Conservation (phyloP, 2,797 vertebrate species). For the Taeniopygia guttata region DNA sequence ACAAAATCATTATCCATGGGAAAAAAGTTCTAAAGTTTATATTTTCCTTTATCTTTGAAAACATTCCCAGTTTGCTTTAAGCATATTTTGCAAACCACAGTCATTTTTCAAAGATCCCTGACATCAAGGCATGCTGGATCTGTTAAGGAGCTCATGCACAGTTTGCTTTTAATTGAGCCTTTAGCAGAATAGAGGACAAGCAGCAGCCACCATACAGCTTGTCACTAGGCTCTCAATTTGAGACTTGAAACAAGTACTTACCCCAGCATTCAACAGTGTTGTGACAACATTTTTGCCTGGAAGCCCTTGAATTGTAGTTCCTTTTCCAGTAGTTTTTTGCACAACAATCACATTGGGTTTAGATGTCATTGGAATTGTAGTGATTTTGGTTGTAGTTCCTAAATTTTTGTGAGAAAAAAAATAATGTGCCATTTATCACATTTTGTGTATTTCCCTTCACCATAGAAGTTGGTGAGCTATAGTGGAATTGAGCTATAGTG, state of each 20-base stretch:
- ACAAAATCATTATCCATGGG: not conserved
- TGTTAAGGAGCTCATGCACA: not conserved
- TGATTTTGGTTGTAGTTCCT: conserved; percentile 99
- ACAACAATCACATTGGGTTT: conserved; percentile 99
- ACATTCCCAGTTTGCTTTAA: not conserved
- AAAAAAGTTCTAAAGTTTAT: not conserved
- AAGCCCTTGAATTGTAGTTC: conserved; percentile 94
- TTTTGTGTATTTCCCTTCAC: not conserved
- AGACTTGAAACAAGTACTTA: conserved; percentile 71
- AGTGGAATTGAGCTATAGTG: not conserved
- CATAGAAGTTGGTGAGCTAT: not conserved
- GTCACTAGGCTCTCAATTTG: not conserved
- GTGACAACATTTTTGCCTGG: conserved; percentile 97
- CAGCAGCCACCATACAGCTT: conserved; percentile 5
- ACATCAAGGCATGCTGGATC: not conserved
- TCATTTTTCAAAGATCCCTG: not conserved
- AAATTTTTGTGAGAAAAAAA: conserved; percentile 50
- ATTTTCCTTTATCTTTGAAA: not conserved
- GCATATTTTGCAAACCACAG: not conserved
- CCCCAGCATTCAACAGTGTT: conserved; percentile 93
- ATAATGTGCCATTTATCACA: not conserved
- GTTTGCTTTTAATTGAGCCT: not conserved
- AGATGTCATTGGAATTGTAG: conserved; percentile 97
- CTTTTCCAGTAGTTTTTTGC: conserved; percentile 96
- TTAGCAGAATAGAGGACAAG: not conserved